phyloP scores from a whole-genome alignment of 2,797 vertebrate genomes.

The Rhyacichthys aspro region DNA sequence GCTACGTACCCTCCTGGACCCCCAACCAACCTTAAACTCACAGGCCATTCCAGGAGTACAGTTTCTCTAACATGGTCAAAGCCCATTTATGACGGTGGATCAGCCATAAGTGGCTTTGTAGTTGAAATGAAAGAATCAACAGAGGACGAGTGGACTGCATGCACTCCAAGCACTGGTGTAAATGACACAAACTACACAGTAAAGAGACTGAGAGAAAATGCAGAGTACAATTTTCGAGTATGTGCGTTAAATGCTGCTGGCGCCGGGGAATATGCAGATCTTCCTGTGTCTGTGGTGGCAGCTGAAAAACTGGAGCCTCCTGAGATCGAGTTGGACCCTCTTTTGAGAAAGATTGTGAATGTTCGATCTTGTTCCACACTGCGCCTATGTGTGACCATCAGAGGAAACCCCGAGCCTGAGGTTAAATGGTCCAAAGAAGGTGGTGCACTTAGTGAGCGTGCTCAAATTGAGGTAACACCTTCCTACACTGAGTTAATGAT shows the following conservation, averaged over 20 bases:
- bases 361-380: constrained; percentile 90
- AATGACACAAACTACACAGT: constrained; percentile 88
- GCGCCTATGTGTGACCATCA: constrained; percentile 90
- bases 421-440: constrained; percentile 96
- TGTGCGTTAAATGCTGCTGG: constrained; percentile 91
- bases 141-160: constrained; percentile 90
- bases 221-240: constrained; percentile 92
- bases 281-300: constrained; percentile 85
- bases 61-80: constrained; percentile 93
- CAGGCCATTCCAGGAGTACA: constrained; percentile 87
- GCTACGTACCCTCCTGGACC: constrained; percentile 92
- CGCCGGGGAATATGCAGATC: constrained; percentile 86
- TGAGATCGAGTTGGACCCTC: constrained; percentile 93
- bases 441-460: constrained; percentile 84
- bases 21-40: constrained; percentile 92
- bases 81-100: constrained; percentile 95
- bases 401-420: constrained; percentile 94
- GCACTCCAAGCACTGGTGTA: constrained; percentile 86
- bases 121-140: constrained; percentile 89
- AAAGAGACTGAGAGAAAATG: constrained; percentile 91
- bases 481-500: constrained; percentile 92
- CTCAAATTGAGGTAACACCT: constrained; percentile 91
- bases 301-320: constrained; percentile 91
- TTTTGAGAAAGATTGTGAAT: constrained; percentile 93
- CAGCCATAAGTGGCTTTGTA: constrained; percentile 87